phyloP scores from a whole-genome alignment of 1,140 invertebrate genomes.

The Drosophila nigromelanica region DNA sequence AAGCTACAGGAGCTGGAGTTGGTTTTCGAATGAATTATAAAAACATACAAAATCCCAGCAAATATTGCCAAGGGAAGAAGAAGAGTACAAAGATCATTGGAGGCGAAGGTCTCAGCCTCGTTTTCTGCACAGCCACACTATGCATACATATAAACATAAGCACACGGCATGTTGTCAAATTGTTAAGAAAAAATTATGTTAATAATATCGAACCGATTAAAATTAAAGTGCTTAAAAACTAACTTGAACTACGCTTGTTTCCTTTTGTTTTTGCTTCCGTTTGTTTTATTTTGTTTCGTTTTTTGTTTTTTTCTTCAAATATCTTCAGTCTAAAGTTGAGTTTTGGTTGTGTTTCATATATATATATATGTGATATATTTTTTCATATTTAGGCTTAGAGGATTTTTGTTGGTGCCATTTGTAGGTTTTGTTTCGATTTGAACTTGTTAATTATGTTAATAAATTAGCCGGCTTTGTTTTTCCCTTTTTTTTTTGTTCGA shows the following conservation, averaged over 20 bases:
- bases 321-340: constrained; percentile 74
- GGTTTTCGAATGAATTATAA: constrained; percentile 20
- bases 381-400: constrained; percentile 27
- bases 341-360: constrained; percentile 60
- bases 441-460: constrained; percentile 16
- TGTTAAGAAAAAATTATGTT: constrained; percentile 28
- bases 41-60: constrained; percentile 47
- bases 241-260: constrained; percentile 58
- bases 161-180: constrained; percentile 11
- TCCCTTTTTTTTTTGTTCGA: constrained; percentile 10
- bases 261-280: constrained; percentile 25
- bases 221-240: constrained; percentile 54
- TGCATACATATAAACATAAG: constrained; percentile 32
- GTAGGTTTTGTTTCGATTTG: constrained; percentile 17
- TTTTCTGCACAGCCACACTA: constrained; percentile 15
- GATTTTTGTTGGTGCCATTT: constrained; percentile 54
- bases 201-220: constrained; percentile 34
- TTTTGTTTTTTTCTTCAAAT: constrained; percentile 36
- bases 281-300: constrained; percentile 6
- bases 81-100: constrained; percentile 27
- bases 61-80: constrained; percentile 32
- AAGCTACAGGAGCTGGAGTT: constrained; percentile 51
- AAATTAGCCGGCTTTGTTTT: constrained; percentile 10
- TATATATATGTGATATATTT: constrained; percentile 21
- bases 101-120: constrained; percentile 24